Evolutionary conservation across 2,888 invertebrate species (phyloP), one percentile per base, ranked within the genome.

Genomic region (Hemistola chrysoprasaria): DNA sequence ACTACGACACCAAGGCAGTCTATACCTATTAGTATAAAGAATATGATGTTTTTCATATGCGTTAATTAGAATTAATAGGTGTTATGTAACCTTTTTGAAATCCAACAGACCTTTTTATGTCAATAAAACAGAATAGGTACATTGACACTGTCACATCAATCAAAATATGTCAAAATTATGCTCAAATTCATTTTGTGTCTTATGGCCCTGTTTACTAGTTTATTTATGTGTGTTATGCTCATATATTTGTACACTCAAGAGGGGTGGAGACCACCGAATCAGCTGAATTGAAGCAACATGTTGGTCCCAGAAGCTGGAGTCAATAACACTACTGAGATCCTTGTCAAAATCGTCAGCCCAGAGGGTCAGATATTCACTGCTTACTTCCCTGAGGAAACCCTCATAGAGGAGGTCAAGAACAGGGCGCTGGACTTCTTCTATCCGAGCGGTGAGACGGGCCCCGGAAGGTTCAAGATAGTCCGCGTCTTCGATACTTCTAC

Each of bases 351-450:
- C 3, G 72, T 88, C 6, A 78, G 86, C 23, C 82, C 86, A 0
- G 86, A 87, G 11, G 87, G 88, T 0, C 73, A 71, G 11, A 74
- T 78, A 0, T 84, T 78, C 41, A 64, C 71, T 0, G 70, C 78
- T 0, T 75, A 71, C 40, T 86, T 85, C 40, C 8, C 75, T 0
- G 84, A 81, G 50, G 82, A 87, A 6, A 81, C 84, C 0, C 63
- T 85, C 0, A 70, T 88, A 1, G 88, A 88, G 34, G 83, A 87
- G 42, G 71, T 88, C 0, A 87, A 87, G 35, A 82, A 78, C 24
- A 63, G 78, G 0, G 78, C 85, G 0, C 63, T 85, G 5, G 79
- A 82, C 8, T 80, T 48, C 63, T 88, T 88, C 58, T 87, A 84
- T 43, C 84, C 86, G 0, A 72, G 59, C n/a, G 83, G 82, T 1